These are phyloP conservation scores for Anaspis maculata DNA, from an alignment of 2,888 invertebrate genomes.

Conservation along the genomic window DNA sequence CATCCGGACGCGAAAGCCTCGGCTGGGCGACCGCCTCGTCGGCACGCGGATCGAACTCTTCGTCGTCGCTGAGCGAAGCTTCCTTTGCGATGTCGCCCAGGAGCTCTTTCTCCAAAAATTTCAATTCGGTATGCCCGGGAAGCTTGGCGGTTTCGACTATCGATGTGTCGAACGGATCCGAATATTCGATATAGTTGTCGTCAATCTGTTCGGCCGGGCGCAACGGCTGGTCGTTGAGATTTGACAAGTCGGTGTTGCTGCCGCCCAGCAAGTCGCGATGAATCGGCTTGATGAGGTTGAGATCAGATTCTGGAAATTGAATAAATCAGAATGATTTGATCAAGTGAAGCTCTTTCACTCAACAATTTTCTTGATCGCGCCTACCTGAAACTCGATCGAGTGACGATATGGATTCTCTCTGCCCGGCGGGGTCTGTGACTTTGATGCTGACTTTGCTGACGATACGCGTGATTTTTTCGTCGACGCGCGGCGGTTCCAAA, in stretches of 20 bases:
- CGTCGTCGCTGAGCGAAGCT: constrained; percentile 52
- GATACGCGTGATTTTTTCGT: constrained; percentile 39
- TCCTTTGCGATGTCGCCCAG: constrained; percentile 44
- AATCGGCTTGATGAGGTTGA: constrained; percentile 41
- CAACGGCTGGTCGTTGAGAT: constrained; percentile 59
- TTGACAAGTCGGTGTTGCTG: constrained; percentile 66
- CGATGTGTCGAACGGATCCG: constrained; percentile 84
- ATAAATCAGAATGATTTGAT: no score
- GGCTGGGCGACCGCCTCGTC: constrained; percentile 41
- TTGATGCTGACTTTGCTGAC: constrained; percentile 49
- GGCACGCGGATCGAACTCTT: constrained; percentile 76
- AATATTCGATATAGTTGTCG: constrained; percentile 49
- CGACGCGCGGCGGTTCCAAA: constrained; percentile 56
- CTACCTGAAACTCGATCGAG: constrained; percentile 31
- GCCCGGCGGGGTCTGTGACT: constrained; percentile 55
- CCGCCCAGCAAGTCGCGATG: constrained; percentile 66
- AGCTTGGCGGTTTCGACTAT: constrained; percentile 61
- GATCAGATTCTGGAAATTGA: constrained; percentile 40
- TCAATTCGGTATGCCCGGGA: constrained; percentile 70
- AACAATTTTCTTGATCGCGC: no score
- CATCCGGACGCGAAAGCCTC: constrained; percentile 56
- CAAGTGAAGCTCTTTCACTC: not conserved
- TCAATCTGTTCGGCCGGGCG: constrained; percentile 49
- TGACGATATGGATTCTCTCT: constrained; percentile 48
- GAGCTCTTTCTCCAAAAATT: constrained; percentile 69